phyloP scores from a whole-genome alignment of 2,888 invertebrate species.

The Rhagophthalmus giganteus region DNA sequence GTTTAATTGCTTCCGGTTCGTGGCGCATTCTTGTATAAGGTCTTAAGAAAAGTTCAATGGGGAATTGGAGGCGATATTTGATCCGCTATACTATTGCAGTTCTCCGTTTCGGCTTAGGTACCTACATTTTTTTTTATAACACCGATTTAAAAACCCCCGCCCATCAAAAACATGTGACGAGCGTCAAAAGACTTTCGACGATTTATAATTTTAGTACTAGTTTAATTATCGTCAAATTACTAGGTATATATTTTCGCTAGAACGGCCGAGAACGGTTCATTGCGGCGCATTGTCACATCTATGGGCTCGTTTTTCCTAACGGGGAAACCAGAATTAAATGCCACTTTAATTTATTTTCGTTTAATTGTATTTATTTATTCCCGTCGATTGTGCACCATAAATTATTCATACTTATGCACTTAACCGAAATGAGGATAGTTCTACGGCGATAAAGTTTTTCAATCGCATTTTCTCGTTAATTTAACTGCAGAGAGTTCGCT shows the following conservation, averaged over 20 bases:
- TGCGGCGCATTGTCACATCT: conserved; percentile 26
- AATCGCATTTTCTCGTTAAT: too few species aligned
- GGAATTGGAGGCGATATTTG: too few species aligned
- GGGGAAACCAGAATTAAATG: conserved; percentile 16
- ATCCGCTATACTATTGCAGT: too few species aligned
- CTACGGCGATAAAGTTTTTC: conserved; percentile 5
- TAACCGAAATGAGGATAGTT: conserved; percentile 15
- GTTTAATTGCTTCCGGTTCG: conserved; percentile 25
- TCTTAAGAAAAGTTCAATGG: not conserved
- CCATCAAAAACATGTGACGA: conserved; percentile 41
- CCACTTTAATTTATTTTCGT: conserved; percentile 27
- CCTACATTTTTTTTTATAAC: too few species aligned
- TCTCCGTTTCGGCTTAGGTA: too few species aligned
- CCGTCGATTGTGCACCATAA: conserved; percentile 21
- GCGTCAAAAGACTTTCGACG: conserved; percentile 38
- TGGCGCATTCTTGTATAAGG: conserved; percentile 20
- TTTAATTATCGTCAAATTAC: conserved; percentile 41
- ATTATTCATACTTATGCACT: conserved; percentile 20
- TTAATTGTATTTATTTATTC: conserved; percentile 26
- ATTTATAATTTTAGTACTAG: conserved; percentile 40
- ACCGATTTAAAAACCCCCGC: too few species aligned
- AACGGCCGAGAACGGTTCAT: conserved; percentile 23
- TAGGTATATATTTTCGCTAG: conserved; percentile 26
- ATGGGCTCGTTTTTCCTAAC: conserved; percentile 21
- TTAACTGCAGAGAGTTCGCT: too few species aligned